Evolutionary conservation across 1,140 invertebrate species (phyloP).

Genomic region (Proctacanthus coquilletti): DNA sequence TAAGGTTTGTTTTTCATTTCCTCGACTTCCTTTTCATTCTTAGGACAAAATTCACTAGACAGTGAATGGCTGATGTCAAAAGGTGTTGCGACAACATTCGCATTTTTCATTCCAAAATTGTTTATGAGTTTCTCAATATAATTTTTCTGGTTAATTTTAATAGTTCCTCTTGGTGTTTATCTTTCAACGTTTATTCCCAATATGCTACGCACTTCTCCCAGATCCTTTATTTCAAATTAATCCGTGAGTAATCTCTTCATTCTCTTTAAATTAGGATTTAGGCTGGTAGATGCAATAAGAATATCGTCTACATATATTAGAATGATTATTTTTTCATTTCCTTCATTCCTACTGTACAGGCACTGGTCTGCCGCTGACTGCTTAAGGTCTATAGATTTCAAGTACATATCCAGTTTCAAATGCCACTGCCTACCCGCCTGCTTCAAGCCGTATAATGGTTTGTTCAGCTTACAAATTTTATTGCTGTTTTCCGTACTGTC

Average conservation of each 20-base stretch:
- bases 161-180: constrained; percentile 4
- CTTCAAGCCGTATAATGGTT: constrained; percentile 29
- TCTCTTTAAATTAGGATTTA: constrained; percentile 6
- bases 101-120: constrained; percentile 17
- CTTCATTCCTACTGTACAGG: constrained; percentile 11
- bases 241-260: constrained; percentile 10
- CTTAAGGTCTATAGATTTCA: constrained; percentile 8
- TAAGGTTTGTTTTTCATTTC: constrained; percentile 11
- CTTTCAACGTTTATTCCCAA: constrained; percentile 15
- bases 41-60: constrained; percentile 8
- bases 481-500: too few species aligned
- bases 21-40: constrained; percentile 4
- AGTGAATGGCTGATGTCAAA: constrained; percentile 11
- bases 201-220: constrained; percentile 8
- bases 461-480: too few species aligned
- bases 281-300: constrained; percentile 14
- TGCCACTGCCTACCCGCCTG: constrained; percentile 29
- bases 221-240: constrained; percentile 16
- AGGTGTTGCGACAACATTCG: constrained; percentile 14
- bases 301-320: constrained; percentile 29
- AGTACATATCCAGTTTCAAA: constrained; percentile 9
- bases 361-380: constrained; percentile 15
- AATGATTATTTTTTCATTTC: constrained; percentile 9
- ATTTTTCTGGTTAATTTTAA: constrained; percentile 8
- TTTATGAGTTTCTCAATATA: constrained; percentile 11